Evolutionary conservation across 2,888 invertebrate species (phyloP), one percentile per base, ranked within the genome.

Genomic region (Euplagia quadripunctaria): DNA sequence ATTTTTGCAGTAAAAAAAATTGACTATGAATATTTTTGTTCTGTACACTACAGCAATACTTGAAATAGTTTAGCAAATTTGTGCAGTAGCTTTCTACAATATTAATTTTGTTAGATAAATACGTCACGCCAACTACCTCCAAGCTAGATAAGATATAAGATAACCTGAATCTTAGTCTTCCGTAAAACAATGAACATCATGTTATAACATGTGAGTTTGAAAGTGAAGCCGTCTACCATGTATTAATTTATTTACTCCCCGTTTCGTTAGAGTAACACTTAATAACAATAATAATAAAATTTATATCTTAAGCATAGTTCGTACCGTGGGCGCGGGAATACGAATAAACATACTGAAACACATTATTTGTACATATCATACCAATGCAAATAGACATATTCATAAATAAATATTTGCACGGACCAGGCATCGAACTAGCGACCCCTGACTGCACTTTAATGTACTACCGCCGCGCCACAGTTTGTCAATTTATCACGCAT

Each of bases 161-260:
- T 58, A 68, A 68, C 68, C 68, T 68, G 20, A 68, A 58, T 68
- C 58, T 68, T 52, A 46, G 58, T n/a, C 58, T 58, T 46, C 58
- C 68, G 46, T 68, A 58, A 68, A 46, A 58, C 58, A 58, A n/a
- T n/a, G 55, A 16, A 52, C 67, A 14, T 61, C 61, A 17, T 52
- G 58, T n/a, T 41, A 43, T 55, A 68, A 8, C 43, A 55, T 14
- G 42, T 43, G 55, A n/a, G 58, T 68, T 68, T 14, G 68, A 68
- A 68, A 68, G 55, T 58, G 43, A 58, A 68, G 20, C 20, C 43
- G 17, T 11, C 58, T 58, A 9, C 11, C 58, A 58, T 20, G 4
- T 12, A 11, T 4, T 58, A 52, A 7, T 52, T 4, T 58, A 31
- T 31, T 31, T 31, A 31, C 31, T 31, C 31, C 31, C 31, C 31